phyloP scores from a whole-genome alignment of 2,888 invertebrate species.

The Eurytoma californica region DNA sequence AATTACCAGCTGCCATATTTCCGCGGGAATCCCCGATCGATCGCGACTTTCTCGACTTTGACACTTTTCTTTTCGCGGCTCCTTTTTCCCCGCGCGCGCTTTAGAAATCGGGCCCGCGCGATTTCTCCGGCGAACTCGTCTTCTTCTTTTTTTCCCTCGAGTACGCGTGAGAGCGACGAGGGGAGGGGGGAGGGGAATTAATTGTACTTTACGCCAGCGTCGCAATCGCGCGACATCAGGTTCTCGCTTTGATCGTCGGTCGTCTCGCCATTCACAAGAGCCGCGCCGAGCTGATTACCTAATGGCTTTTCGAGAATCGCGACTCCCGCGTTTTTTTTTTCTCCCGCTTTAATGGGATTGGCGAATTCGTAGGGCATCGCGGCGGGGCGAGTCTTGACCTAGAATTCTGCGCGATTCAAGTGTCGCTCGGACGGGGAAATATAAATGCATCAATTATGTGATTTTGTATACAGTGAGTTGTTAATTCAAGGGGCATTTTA shows the following conservation, averaged over 20 bases:
- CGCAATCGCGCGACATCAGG: slow-evolving; percentile 11
- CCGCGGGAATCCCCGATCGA: not conserved
- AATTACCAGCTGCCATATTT: slow-evolving; percentile 12
- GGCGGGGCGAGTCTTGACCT: not conserved
- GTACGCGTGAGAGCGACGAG: not conserved
- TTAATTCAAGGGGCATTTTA: too few relatives aligned
- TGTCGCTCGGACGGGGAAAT: not conserved
- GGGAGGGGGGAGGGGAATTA: too few relatives aligned
- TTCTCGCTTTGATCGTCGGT: not conserved
- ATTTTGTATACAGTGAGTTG: too few relatives aligned
- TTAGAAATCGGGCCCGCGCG: slow-evolving; percentile 31
- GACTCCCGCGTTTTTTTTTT: not conserved
- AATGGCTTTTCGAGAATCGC: slow-evolving; percentile 19
- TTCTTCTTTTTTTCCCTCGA: slow-evolving; percentile 17
- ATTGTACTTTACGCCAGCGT: slow-evolving; percentile 24
- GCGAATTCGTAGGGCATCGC: slow-evolving; percentile 27
- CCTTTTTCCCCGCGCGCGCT: slow-evolving; percentile 2
- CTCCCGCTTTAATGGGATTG: slow-evolving; percentile 17
- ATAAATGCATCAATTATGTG: too few relatives aligned
- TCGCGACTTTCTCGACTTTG: not conserved
- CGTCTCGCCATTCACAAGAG: not conserved
- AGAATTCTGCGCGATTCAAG: not conserved
- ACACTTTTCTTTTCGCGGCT: slow-evolving; percentile 29
- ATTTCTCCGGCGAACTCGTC: slow-evolving; percentile 13
- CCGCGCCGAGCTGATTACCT: slow-evolving; percentile 31